A percentile compares a stretch with the other conserved stretches of the same genome.
Conservation (phyloP, 2,113 vertebrate species). For the Dasyurus viverrinus region DNA sequence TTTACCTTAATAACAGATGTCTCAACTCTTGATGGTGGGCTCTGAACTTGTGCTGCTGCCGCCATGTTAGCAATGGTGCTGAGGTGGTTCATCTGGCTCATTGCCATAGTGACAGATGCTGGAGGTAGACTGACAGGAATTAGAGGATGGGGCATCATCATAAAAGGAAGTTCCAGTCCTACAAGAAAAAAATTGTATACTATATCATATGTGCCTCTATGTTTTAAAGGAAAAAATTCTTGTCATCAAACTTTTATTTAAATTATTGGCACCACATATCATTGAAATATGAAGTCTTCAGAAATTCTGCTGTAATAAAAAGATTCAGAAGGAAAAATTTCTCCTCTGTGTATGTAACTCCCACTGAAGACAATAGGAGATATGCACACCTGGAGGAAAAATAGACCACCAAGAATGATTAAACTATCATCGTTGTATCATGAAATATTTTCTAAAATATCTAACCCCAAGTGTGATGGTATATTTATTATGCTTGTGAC, state of each 20-base stretch:
- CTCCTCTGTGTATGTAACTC: constrained; percentile 17
- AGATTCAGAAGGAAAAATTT: constrained; percentile 26
- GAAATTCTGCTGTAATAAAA: constrained; percentile 40
- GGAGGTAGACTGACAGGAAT: constrained; percentile 99
- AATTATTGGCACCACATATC: constrained; percentile 43
- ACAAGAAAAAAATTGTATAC: constrained; percentile 27
- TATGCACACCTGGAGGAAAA: constrained; percentile 63
- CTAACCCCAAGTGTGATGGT: constrained; percentile 48
- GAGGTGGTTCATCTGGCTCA: constrained; percentile 99
- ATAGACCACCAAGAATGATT: constrained; percentile 50
- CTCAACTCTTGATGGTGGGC: constrained; percentile 95
- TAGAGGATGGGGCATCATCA: constrained; percentile 99
- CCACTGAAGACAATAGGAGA: constrained; percentile 10
- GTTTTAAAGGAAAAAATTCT: constrained; percentile 24
- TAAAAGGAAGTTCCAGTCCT: constrained; percentile 99
- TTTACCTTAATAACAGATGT: constrained; percentile 99
- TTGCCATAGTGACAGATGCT: constrained; percentile 99
- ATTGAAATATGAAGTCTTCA: constrained; percentile 51
- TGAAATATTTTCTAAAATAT: constrained; percentile 13
- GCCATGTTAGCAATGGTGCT: constrained; percentile 99
- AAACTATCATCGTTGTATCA: constrained; percentile 34
- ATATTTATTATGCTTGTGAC: constrained; percentile 49
- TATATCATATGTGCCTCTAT: constrained; percentile 7
- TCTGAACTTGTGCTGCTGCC: constrained; percentile 97
- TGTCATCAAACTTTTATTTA: constrained; percentile 40